Evolutionary conservation across 2,113 vertebrate species (phyloP).

Genomic region (Nibea albiflora): DNA sequence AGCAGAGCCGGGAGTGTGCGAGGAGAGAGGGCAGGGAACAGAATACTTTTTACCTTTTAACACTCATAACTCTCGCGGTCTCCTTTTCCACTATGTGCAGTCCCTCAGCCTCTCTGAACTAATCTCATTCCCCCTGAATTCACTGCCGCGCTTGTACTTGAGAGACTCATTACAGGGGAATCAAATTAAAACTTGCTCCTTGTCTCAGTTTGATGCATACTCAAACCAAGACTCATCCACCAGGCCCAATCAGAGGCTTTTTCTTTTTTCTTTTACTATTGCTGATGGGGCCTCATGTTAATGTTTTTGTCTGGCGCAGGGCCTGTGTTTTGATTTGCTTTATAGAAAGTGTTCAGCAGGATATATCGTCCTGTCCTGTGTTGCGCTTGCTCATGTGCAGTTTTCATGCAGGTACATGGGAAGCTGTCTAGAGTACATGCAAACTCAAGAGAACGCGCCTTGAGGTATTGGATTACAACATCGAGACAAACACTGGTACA

Average conservation of each 20-base stretch:
- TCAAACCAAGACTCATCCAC: conserved; percentile 64
- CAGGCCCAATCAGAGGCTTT: conserved; percentile 55
- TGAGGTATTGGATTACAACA: neutral
- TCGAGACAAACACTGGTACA: neutral
- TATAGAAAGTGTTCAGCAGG: neutral
- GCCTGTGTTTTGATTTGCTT: conserved; percentile 50
- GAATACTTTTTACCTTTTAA: conserved; percentile 51
- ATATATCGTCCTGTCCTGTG: neutral
- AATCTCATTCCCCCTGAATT: conserved; percentile 70
- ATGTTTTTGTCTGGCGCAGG: conserved; percentile 49
- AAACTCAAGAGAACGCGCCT: neutral
- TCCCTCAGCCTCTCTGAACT: conserved; percentile 59
- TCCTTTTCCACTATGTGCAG: conserved; percentile 30
- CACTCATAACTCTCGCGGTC: conserved; percentile 53
- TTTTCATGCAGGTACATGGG: conserved; percentile 7
- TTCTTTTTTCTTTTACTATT: conserved; percentile 2
- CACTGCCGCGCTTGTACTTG: conserved; percentile 57
- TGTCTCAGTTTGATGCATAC: conserved; percentile 75
- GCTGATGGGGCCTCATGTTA: conserved; percentile 55
- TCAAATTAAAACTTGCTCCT: conserved; percentile 78
- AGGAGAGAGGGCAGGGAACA: neutral
- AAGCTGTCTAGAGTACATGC: neutral
- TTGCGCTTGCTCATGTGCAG: neutral
- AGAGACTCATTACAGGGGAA: conserved; percentile 77
- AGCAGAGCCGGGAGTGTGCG: conserved; percentile 25